phyloP scores from a whole-genome alignment of 2,888 invertebrate genomes.

The Cryptocheilus praepositus region DNA sequence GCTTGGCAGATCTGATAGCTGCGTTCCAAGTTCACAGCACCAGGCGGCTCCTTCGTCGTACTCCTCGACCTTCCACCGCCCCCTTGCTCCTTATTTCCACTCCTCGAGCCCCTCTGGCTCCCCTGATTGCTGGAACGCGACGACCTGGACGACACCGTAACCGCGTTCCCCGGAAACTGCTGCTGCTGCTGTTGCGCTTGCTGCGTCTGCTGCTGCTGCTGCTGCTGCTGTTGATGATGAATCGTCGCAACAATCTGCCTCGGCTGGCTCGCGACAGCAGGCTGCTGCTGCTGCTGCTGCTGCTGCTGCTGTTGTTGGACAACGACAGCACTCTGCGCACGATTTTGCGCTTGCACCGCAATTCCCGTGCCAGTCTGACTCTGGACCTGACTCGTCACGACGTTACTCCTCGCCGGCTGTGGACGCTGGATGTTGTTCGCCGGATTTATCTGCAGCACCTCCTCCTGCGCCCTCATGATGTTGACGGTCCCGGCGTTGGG shows the following conservation, averaged over 20 bases:
- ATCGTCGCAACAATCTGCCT: slow-evolving; percentile 59
- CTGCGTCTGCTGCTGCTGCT: slow-evolving; percentile 20
- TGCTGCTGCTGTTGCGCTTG: slow-evolving; percentile 43
- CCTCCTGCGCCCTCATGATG: slow-evolving; percentile 64
- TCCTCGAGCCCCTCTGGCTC: slow-evolving; percentile 64
- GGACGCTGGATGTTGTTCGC: slow-evolving; percentile 51
- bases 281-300: too few species aligned
- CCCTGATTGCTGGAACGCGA: slow-evolving; percentile 63
- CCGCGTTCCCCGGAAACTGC: slow-evolving; percentile 50
- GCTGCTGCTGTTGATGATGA: slow-evolving; percentile 46
- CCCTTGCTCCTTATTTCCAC: slow-evolving; percentile 66
- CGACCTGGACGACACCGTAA: slow-evolving; percentile 60
- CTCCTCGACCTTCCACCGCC: slow-evolving; percentile 71
- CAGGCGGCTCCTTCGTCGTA: slow-evolving; percentile 88
- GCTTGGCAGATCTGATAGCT: slow-evolving; percentile 96
- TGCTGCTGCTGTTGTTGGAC: slow-evolving; percentile 58
- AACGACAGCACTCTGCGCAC: slow-evolving; percentile 63
- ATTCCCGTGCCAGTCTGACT: slow-evolving; percentile 52
- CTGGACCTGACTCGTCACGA: slow-evolving; percentile 46
- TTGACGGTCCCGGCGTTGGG: slow-evolving; percentile 55
- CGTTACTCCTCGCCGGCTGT: slow-evolving; percentile 19
- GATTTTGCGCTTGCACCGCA: slow-evolving; percentile 57
- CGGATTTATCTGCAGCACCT: slow-evolving; percentile 59
- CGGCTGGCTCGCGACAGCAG: slow-evolving; percentile 23
- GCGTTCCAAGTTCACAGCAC: slow-evolving; percentile 93